phyloP scores from a whole-genome alignment of 2,888 invertebrate species.

The Ditula angustiorana region DNA sequence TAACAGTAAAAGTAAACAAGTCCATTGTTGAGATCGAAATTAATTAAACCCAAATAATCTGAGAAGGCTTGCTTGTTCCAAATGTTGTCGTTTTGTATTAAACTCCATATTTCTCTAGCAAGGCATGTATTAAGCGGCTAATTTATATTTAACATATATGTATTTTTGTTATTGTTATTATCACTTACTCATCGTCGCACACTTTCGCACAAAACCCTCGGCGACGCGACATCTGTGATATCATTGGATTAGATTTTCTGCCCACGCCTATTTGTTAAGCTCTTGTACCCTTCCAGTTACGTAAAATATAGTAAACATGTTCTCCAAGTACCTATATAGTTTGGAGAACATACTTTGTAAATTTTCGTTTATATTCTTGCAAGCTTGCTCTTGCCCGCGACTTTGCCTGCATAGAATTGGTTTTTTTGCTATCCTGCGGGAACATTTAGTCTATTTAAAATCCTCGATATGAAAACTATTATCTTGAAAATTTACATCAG shows the following conservation, averaged over 20 bases:
- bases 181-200: background rate
- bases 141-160: background rate
- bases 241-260: slow-evolving; percentile 15
- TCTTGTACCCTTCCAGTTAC: slow-evolving; percentile 7
- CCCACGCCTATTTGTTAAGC: slow-evolving; percentile 23
- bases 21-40: too few species aligned
- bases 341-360: background rate
- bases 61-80: too few species aligned
- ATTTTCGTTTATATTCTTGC: too few species aligned
- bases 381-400: too few species aligned
- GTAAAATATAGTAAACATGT: slow-evolving; percentile 15
- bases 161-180: background rate
- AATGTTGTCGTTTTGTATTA: too few species aligned
- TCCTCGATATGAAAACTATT: too few species aligned
- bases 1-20: background rate
- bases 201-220: slow-evolving; percentile 5
- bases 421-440: too few species aligned
- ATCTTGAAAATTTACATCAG: too few species aligned
- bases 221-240: slow-evolving; percentile 1
- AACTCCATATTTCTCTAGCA: background rate
- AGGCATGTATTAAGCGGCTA: background rate
- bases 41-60: too few species aligned
- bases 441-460: too few species aligned
- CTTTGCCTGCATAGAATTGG: too few species aligned
- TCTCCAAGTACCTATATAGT: background rate